Percentiles rank a stretch among this genome's conserved stretches.
Conservation (phyloP, 2,888 invertebrate genomes). For the Noctua fimbriata region DNA sequence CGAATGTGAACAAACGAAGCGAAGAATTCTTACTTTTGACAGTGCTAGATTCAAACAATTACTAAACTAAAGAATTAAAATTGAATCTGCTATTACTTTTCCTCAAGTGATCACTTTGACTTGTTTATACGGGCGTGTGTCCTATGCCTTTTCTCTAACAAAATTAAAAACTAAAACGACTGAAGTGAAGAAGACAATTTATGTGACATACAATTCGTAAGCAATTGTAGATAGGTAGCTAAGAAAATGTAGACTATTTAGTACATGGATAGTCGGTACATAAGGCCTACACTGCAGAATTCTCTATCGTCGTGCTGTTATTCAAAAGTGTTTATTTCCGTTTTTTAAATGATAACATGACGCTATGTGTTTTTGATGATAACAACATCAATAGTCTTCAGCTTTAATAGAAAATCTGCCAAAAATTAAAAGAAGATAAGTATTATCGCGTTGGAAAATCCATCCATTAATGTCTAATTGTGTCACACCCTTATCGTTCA, state of each 20-base stretch:
- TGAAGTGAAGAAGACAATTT: not conserved
- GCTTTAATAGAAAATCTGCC: not conserved
- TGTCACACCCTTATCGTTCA: constrained; percentile 26
- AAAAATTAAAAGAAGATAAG: not conserved
- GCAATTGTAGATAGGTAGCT: not conserved
- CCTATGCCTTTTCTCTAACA: not conserved
- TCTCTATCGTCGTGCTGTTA: too few species aligned
- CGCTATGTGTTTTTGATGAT: too few species aligned
- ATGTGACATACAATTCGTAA: not conserved
- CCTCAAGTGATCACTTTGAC: too few species aligned
- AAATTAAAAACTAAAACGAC: not conserved
- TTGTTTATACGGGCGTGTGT: not conserved
- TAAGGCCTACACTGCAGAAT: too few species aligned
- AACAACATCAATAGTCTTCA: not conserved
- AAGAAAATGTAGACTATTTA: not conserved
- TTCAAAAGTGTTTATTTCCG: too few species aligned
- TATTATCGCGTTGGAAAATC: not conserved
- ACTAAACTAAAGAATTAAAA: not conserved
- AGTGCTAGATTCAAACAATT: not conserved
- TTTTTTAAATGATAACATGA: too few species aligned
- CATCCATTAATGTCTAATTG: not conserved
- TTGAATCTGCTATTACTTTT: not conserved
- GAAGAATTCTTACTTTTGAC: not conserved
- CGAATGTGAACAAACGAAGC: not conserved
- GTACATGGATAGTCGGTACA: too few species aligned